Evolutionary conservation across 2,888 invertebrate genomes (phyloP), one percentile per base, ranked within the genome.

Genomic region (Agrenia bidenticulata): DNA sequence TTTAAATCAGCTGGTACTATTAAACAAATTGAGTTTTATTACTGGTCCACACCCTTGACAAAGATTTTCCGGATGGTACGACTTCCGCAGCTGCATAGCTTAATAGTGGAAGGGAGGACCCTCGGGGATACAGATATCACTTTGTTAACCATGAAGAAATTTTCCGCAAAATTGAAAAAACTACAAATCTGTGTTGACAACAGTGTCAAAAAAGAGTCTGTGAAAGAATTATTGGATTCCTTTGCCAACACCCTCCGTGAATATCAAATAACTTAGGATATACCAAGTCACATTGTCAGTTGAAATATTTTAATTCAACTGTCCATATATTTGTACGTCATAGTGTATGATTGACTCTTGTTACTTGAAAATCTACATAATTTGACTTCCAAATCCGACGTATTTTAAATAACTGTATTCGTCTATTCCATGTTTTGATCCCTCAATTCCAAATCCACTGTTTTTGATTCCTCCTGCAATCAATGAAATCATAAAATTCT

Each of bases 381-480:
- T 24, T 37, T 88, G 77, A 79, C 86, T 86, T 45, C 90, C 90
- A 79, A 94, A 84, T 74, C 93, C 89, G 71, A 92, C 84, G 78
- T 94, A 94, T 81, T 97, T 97, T 15, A 94, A 85, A 76, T 96
- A 88, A 15, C 90, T 86, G 79, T 88, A 97, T 78, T 97, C 97
- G 73, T 94, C 92, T 61, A 90, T 86, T 9, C 96, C 96, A 81
- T 94, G 89, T 77, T 85, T 86, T 26, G 94, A 93, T 0, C 97
- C 96, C 80, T 97, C 97, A 49, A 94, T 84, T 0, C 97, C 97
- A 67, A 97, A 84, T 1, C 97, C 97, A 1, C 96, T 95, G 80
- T 96, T 93, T 79, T 97, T 99, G 23, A 96, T 84, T 0, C 99
- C 99, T 21, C 55, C 55, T 55, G 4, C 24, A 51, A 51, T 9